Evolutionary conservation across 2,113 vertebrate species (phyloP).

Genomic region (Dendropsophus ebraccatus): DNA sequence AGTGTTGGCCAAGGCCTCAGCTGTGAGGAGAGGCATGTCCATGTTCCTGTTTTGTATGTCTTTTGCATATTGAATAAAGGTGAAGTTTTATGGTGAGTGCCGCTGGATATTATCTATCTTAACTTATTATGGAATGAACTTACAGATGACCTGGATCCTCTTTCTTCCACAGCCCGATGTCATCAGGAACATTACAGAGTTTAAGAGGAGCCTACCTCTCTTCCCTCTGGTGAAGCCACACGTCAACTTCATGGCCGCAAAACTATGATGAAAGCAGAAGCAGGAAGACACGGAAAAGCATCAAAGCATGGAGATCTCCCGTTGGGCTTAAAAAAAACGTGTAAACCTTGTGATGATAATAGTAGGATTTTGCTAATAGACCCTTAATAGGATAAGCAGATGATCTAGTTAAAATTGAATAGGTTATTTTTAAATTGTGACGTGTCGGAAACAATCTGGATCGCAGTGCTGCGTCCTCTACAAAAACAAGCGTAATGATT

Average conservation of each 20-base stretch:
- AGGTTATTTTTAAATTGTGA: constrained; percentile 31
- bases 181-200: constrained; percentile 93
- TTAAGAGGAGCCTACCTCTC: constrained; percentile 95
- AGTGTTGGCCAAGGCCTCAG: too few relatives aligned
- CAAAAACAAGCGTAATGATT: not conserved
- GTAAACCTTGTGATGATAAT: constrained; percentile 61
- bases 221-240: constrained; percentile 94
- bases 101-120: too few relatives aligned
- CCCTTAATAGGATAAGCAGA: constrained; percentile 55
- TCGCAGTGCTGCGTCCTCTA: constrained; percentile 11
- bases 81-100: too few relatives aligned
- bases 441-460: constrained; percentile 4
- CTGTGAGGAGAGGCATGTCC: too few relatives aligned
- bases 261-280: constrained; percentile 81
- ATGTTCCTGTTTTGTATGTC: too few relatives aligned
- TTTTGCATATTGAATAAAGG: too few relatives aligned
- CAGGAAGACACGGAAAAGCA: constrained; percentile 62
- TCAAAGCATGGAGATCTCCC: constrained; percentile 62
- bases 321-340: constrained; percentile 62
- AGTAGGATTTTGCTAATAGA: constrained; percentile 46
- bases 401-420: not conserved
- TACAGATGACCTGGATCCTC: too few relatives aligned
- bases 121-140: too few relatives aligned
- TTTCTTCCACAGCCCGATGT: constrained; percentile 79
- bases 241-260: constrained; percentile 97